Evolutionary conservation across 1,140 invertebrate genomes (phyloP).

Genomic region (Procambarus virginalis): DNA sequence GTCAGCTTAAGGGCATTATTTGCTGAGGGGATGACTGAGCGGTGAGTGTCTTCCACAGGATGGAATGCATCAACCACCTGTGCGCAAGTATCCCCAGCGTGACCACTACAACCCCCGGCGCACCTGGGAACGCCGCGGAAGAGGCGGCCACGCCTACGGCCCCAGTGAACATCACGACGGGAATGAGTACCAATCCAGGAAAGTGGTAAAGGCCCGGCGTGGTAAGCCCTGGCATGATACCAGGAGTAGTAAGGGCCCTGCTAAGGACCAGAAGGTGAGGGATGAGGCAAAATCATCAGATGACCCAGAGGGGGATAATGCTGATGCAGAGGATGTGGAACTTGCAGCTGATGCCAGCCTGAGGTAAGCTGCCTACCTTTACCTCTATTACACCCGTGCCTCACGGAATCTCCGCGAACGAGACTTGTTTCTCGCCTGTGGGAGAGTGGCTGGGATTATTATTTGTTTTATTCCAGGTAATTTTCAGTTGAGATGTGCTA

Average conservation of each 20-base stretch:
- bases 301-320: conserved; percentile 18
- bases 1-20: not conserved
- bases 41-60: conserved; percentile 51
- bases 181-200: conserved; percentile 26
- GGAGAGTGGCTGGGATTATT: not conserved
- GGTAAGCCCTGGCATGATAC: conserved; percentile 53
- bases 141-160: conserved; percentile 23
- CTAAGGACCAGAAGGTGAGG: conserved; percentile 33
- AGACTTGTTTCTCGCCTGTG: conserved; percentile 5
- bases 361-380: conserved; percentile 44
- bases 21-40: conserved; percentile 2
- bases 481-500: too few species aligned
- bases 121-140: conserved; percentile 41
- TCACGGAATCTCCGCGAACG: not conserved
- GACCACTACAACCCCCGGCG: conserved; percentile 41
- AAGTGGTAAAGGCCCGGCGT: conserved; percentile 31
- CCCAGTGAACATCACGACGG: conserved; percentile 24
- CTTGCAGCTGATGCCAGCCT: conserved; percentile 14
- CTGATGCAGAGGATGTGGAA: not conserved
- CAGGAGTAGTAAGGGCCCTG: conserved; percentile 38
- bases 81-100: conserved; percentile 28
- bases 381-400: conserved; percentile 7
- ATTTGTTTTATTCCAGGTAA: not conserved
- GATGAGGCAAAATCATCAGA: conserved; percentile 23
- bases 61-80: conserved; percentile 21